Conservation (phyloP, 2,888 invertebrate species). For the Amphipoea oculea region DNA sequence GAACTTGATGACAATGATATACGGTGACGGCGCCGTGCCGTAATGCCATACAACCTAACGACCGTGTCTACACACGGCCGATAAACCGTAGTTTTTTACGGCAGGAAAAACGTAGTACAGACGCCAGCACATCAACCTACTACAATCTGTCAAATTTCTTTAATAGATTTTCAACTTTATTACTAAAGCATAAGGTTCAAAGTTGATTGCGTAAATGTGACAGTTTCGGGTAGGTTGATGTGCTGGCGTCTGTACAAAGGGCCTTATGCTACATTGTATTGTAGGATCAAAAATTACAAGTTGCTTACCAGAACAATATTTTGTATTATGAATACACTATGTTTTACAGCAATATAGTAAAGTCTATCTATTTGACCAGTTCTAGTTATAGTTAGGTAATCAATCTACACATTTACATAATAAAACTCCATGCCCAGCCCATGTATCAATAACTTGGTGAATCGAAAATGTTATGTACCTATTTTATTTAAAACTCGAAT, state of each 20-base stretch:
- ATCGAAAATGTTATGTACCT: conserved; percentile 37
- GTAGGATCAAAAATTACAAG: conserved; percentile 7
- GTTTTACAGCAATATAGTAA: conserved; percentile 22
- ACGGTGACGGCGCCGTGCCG: too few relatives aligned
- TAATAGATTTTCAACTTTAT: too few relatives aligned
- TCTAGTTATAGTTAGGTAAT: conserved; percentile 25
- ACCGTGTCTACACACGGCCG: not conserved
- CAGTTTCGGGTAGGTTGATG: too few relatives aligned
- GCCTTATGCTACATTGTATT: not conserved
- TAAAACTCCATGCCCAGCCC: not conserved
- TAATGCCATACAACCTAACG: not conserved
- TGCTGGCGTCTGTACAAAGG: not conserved
- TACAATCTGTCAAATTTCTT: too few relatives aligned
- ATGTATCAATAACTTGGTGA: conserved; percentile 21
- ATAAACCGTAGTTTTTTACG: not conserved
- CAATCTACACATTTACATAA: conserved; percentile 13
- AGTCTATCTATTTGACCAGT: conserved; percentile 13
- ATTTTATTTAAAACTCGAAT: conserved; percentile 41
- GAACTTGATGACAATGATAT: not conserved
- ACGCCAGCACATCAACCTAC: too few relatives aligned
- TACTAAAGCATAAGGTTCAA: too few relatives aligned
- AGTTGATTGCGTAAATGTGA: too few relatives aligned
- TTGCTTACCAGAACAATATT: conserved; percentile 12
- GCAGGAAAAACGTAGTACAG: not conserved
- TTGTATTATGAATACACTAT: conserved; percentile 34